Base-by-base conservation (phyloP, 2,888 invertebrate species). In the Choreutis nemorana region DNA sequence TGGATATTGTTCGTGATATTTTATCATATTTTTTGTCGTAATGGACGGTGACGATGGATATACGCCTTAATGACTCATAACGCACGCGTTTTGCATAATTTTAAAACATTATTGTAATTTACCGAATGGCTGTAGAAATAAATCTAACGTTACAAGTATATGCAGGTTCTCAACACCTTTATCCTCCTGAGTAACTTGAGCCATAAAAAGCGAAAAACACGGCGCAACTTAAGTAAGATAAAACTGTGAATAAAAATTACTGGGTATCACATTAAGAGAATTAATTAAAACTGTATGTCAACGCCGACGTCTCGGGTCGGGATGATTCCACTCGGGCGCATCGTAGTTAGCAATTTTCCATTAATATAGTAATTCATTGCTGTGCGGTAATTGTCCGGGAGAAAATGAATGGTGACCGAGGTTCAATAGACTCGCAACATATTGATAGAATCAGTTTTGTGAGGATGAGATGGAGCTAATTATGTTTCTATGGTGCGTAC, bases 401-500 rank as follows among this genome's bases (percentile, higher is more conserved):
- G 14, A 15, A 16, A 28, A 22, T 29, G 23, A 18, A 28, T 27
- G 39, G 22, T 26, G 23, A 28, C 16, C 26, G 23, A 23, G 28
- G 28, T 37, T 44, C 66, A 54, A 62, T 68, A 63, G 53, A 57
- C 40, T 46, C 36, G 46, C 44, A 45, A 50, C 43, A 44, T 34
- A 34, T 48, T 46, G 54, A 55, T 56, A 47, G 39, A 50, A 53
- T 59, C 50, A 45, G 44, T 49, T 50, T 40, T 40, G 48, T 50
- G 50, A 46, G 48, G 52, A 50, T 54, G 55, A 56, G 70, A 62
- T 58, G 64, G 61, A 65, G 64, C 73, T 73, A 75, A 77, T 77
- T 77, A 75, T 65, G 64, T 64, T 63, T 64, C 68, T 68, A 66
- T 64, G 65, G 64, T 55, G 62, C 56, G 48, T 58, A 56, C 59